phyloP scores from a whole-genome alignment of 1,140 invertebrate genomes.

The Riptortus pedestris region DNA sequence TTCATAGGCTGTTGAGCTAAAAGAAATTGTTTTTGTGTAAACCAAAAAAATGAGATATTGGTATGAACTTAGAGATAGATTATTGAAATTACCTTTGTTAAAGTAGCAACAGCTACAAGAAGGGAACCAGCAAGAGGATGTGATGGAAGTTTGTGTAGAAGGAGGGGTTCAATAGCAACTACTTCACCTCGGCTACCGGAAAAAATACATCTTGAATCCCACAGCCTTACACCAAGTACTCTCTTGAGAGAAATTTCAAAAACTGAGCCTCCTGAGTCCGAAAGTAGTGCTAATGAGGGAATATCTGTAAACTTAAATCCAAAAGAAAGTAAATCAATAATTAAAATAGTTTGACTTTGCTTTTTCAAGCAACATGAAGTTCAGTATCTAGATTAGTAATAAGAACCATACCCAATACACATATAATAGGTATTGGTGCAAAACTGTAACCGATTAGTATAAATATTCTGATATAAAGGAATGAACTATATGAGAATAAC shows the following conservation, averaged over 20 bases:
- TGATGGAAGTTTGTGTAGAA: constrained; percentile 54
- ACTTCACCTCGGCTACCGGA: constrained; percentile 91
- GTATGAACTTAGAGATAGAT: no score
- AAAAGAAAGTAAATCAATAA: constrained; percentile 21
- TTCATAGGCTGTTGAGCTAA: no score
- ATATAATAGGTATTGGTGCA: no score
- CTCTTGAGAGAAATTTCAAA: constrained; percentile 88
- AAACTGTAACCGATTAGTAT: no score
- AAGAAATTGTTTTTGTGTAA: no score
- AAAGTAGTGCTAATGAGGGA: constrained; percentile 65
- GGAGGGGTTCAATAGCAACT: constrained; percentile 73
- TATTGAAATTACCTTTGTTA: constrained; percentile 66
- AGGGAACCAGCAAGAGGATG: constrained; percentile 63
- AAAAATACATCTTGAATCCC: constrained; percentile 80
- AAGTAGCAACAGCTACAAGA: constrained; percentile 82
- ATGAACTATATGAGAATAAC: no score
- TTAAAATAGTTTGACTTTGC: neutral
- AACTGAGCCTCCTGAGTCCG: constrained; percentile 94
- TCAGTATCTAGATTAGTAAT: no score
- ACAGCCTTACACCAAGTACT: constrained; percentile 76
- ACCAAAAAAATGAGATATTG: no score
- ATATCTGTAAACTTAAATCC: constrained; percentile 57
- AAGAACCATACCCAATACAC: no score
- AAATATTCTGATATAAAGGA: no score
- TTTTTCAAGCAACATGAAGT: no score